Conservation (phyloP, 2,113 vertebrate species). For the Pelecanoides urinatrix region DNA sequence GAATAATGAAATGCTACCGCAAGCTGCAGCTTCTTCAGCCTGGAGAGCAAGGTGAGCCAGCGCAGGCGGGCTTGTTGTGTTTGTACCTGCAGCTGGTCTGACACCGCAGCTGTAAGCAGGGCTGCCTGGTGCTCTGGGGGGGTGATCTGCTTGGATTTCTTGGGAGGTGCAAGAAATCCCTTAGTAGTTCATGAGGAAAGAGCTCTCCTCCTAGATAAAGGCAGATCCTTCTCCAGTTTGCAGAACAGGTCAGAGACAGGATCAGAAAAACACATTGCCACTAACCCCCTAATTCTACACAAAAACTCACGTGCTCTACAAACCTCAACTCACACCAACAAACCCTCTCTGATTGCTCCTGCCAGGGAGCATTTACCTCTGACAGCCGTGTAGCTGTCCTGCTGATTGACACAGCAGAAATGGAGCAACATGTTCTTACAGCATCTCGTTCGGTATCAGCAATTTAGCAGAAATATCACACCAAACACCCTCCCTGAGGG, state of each 20-base stretch:
- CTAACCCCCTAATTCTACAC: background rate
- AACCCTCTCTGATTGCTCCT: background rate
- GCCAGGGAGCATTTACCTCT: background rate
- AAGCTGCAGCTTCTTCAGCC: background rate
- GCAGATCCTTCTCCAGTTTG: background rate
- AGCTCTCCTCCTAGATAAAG: background rate
- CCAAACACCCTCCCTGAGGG: background rate
- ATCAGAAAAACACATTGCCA: background rate
- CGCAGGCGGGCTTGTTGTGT: background rate
- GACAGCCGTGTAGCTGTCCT: background rate
- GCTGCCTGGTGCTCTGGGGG: background rate
- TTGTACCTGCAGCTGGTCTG: background rate
- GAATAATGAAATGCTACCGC: background rate
- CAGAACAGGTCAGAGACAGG: background rate
- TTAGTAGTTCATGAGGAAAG: background rate
- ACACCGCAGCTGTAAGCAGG: background rate
- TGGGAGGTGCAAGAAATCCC: background rate
- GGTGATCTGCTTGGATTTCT: background rate
- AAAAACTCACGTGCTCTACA: background rate
- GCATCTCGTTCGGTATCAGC: background rate
- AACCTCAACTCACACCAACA: background rate
- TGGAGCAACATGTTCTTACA: background rate
- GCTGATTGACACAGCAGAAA: conserved; percentile 12
- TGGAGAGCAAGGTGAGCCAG: background rate
- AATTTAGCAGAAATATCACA: background rate